Evolutionary conservation across 2,888 invertebrate genomes (phyloP).

Genomic region (Biston stratarius): DNA sequence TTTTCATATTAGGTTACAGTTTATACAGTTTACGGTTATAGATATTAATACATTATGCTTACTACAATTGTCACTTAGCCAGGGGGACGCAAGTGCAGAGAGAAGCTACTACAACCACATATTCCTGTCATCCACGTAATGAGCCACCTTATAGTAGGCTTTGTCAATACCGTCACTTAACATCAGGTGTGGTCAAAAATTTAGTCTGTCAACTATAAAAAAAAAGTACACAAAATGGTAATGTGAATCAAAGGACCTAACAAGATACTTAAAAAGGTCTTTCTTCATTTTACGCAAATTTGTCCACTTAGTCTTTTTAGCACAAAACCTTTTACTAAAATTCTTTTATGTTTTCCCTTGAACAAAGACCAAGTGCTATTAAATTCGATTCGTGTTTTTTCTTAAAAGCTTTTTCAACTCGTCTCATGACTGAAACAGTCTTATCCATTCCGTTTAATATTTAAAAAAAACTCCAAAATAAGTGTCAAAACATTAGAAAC

Average conservation of each 20-base stretch:
- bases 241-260: background rate
- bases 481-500: slow-evolving; percentile 41
- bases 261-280: background rate
- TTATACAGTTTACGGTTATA: too few species aligned
- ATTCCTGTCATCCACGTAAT: too few species aligned
- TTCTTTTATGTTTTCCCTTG: slow-evolving; percentile 7
- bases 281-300: slow-evolving; percentile 9
- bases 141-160: too few species aligned
- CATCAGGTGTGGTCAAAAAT: too few species aligned
- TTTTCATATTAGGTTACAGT: too few species aligned
- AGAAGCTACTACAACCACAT: too few species aligned
- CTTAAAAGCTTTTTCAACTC: slow-evolving; percentile 32
- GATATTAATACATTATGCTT: too few species aligned
- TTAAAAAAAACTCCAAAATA: slow-evolving; percentile 22
- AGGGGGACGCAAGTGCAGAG: too few species aligned
- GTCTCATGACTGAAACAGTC: slow-evolving; percentile 11
- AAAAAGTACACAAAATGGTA: too few species aligned
- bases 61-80: too few species aligned
- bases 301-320: background rate
- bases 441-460: slow-evolving; percentile 27
- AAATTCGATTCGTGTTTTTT: slow-evolving; percentile 15
- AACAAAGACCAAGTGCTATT: slow-evolving; percentile 16
- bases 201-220: too few species aligned
- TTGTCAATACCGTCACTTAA: too few species aligned
- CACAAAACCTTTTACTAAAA: background rate